Evolutionary conservation across 1,140 invertebrate species (phyloP), one percentile per base, ranked within the genome.

Genomic region (Panonychus citri): DNA sequence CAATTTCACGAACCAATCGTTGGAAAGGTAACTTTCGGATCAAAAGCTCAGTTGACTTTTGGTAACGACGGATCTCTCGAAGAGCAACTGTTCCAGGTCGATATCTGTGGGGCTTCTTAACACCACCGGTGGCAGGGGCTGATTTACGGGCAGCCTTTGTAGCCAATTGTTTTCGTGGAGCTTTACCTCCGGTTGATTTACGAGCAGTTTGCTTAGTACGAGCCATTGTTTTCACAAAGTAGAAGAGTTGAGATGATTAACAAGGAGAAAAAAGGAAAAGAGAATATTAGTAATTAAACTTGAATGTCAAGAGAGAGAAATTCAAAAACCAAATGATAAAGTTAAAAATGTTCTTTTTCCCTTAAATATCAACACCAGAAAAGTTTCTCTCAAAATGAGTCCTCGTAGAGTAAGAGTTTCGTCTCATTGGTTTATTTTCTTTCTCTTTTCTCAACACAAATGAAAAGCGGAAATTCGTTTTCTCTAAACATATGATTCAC

Each of bases 131-230:
- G 0, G 82, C 81, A 43, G 85, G 82, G 19, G 83, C 85, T 61
- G 80, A 81, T 50, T 66, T 66, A 34, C 68, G 66, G 19, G 72
- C 72, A 13, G 84, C 83, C 70, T 85, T 84, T 40, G 84, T 87
- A 2, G 83, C 83, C 65, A 88, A 69, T 63, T 88, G 84, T 69
- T 88, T 88, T 43, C 84, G 75, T 28, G 83, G 84, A 61, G 82
- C 82, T 71, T 85, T 84, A 65, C 81, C 81, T 75, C 81, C 81
- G 7, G 80, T 82, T 3, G 79, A 81, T 66, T 82, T 82, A 74
- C 82, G 78, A 21, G 82, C 82, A 25, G 82, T 85, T 64, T 85
- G 82, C 75, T 85, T 85, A 5, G 82, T 85, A 78, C 82, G 79
- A 60, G 82, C 82, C 82, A 85, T 85, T 50, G 2, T 43, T 34